Conservation (phyloP, 1,140 invertebrate species). For the Penaeus japonicus region DNA sequence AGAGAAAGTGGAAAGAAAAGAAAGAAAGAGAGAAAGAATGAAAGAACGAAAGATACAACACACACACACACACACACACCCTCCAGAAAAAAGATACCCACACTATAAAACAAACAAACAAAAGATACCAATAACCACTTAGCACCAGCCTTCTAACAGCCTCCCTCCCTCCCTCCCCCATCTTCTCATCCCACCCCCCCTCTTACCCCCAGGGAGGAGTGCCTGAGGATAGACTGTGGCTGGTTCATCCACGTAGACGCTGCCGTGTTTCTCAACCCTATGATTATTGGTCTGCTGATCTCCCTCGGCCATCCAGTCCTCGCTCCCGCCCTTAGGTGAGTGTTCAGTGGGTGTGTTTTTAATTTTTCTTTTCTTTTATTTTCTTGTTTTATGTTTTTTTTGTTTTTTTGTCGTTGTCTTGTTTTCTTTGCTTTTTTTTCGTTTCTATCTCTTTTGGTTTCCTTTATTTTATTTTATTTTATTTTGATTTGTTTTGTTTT, state of each 20-base stretch:
- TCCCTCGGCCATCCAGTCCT: neutral
- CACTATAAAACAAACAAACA: no score
- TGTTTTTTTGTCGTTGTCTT: neutral
- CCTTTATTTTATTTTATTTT: neutral
- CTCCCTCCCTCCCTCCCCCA: neutral
- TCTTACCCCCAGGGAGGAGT: neutral
- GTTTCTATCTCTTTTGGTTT: neutral
- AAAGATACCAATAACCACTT: no score
- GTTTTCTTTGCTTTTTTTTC: neutral
- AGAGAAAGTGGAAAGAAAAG: no score
- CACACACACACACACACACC: no score
- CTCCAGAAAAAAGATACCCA: no score
- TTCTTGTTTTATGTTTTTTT: neutral
- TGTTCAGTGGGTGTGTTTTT: neutral
- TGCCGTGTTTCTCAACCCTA: neutral
- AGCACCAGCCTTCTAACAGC: no score
- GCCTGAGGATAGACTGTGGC: neutral
- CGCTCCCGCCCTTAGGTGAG: slow-evolving; percentile 20
- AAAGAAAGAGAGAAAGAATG: no score
- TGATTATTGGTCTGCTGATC: neutral
- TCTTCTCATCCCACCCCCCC: neutral
- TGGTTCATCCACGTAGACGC: slow-evolving; percentile 16
- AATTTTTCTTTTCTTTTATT: neutral
- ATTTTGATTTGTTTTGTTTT: neutral
- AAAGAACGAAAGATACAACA: no score